phyloP scores from a whole-genome alignment of 2,888 invertebrate genomes.

The Agrotis segetum region DNA sequence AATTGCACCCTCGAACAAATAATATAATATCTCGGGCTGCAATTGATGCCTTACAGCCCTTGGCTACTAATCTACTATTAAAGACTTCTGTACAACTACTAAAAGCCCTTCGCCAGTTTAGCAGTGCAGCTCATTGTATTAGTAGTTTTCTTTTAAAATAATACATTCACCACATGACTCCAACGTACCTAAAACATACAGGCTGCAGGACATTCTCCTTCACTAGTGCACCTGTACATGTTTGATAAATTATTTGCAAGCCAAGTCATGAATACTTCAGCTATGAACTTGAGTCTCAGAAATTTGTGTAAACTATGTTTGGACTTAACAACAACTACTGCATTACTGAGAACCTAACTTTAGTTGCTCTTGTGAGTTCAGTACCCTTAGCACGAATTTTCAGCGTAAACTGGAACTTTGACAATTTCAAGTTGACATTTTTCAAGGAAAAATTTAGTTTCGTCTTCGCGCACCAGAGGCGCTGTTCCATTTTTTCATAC shows the following conservation, averaged over 20 bases:
- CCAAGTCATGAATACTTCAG: not conserved
- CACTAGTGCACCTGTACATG: not conserved
- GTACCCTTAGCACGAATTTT: no score
- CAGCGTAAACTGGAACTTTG: no score
- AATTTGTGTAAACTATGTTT: not conserved
- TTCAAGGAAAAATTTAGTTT: no score
- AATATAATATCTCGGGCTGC: no score
- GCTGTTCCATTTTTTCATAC: no score
- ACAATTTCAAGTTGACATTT: no score
- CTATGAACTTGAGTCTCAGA: slow-evolving; percentile 1
- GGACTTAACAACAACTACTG: slow-evolving; percentile 4
- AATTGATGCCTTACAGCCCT: no score
- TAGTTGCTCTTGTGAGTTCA: slow-evolving; percentile 1
- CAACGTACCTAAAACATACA: not conserved
- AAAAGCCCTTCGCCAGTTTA: not conserved
- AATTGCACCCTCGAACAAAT: no score
- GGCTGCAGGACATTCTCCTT: not conserved
- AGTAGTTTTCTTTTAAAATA: not conserved
- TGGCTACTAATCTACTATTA: no score
- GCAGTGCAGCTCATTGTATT: no score
- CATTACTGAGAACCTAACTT: slow-evolving; percentile 1
- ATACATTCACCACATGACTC: not conserved
- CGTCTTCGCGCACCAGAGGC: no score
- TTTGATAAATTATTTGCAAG: slow-evolving; percentile 10
- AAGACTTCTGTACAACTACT: not conserved